phyloP scores from a whole-genome alignment of 2,113 vertebrate species.

The Alosa alosa region DNA sequence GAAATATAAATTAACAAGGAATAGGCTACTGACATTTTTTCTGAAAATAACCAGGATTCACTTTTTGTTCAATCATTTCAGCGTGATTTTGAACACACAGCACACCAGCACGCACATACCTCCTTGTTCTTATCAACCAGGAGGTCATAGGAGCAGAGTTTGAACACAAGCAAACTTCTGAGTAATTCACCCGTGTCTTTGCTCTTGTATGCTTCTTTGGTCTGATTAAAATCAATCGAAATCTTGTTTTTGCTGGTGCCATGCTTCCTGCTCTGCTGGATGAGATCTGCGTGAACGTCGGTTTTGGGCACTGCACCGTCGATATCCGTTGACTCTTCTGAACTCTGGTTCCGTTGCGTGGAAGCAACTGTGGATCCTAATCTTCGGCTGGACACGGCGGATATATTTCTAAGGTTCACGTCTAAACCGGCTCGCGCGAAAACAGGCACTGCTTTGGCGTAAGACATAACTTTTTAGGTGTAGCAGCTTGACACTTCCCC shows the following conservation, averaged over 20 bases:
- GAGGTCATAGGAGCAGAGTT: conserved; percentile 72
- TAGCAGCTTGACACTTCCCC: not conserved
- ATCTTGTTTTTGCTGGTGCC: conserved; percentile 29
- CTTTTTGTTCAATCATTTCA: not conserved
- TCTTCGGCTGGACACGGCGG: conserved; percentile 30
- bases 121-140: conserved; percentile 73
- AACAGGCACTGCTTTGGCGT: conserved; percentile 40
- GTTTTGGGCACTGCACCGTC: not conserved
- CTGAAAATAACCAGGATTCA: not conserved
- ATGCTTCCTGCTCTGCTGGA: conserved; percentile 17
- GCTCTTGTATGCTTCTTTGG: conserved; percentile 74
- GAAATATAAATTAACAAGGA: not conserved
- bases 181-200: conserved; percentile 77
- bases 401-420: conserved; percentile 19
- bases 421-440: conserved; percentile 38
- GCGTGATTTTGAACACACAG: not conserved
- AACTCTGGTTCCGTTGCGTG: conserved; percentile 7
- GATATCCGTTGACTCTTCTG: not conserved
- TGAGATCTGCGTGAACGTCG: conserved; percentile 15
- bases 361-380: conserved; percentile 45
- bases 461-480: conserved; percentile 49
- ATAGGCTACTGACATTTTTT: not conserved
- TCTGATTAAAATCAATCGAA: conserved; percentile 67
- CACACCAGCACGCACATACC: conserved; percentile 52
- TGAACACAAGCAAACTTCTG: conserved; percentile 72